These are phyloP conservation scores for Hiodon tergisus DNA, from an alignment of 2,113 vertebrate species.

Conservation along the genomic window DNA sequence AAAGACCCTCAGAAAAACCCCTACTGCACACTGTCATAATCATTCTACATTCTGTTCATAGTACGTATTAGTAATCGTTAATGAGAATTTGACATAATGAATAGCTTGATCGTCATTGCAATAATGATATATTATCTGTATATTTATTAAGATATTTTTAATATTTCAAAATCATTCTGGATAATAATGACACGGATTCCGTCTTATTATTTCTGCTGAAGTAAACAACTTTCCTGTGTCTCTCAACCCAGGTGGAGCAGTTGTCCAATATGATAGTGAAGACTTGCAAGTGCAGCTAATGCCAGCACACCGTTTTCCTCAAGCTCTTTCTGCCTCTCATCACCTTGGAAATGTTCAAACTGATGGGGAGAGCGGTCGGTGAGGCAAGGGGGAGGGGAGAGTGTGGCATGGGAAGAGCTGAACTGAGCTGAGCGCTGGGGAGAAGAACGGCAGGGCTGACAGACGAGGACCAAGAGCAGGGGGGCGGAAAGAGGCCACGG, in stretches of 20 bases:
- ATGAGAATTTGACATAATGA: too few species aligned
- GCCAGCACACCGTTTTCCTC: background rate
- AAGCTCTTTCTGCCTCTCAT: background rate
- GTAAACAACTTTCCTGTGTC: too few species aligned
- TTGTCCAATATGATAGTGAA: constrained; percentile 67
- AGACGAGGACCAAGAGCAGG: background rate
- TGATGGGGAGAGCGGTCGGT: background rate
- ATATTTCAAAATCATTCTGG: too few species aligned
- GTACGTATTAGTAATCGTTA: too few species aligned
- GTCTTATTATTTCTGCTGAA: too few species aligned
- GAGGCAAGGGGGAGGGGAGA: background rate
- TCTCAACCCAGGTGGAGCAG: constrained; percentile 47
- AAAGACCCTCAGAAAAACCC: too few species aligned
- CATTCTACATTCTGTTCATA: too few species aligned
- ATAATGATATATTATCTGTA: too few species aligned
- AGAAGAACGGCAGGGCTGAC: background rate
- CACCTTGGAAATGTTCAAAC: background rate
- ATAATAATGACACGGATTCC: too few species aligned
- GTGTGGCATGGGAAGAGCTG: background rate
- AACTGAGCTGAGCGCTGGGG: background rate
- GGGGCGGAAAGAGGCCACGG: background rate
- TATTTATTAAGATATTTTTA: too few species aligned
- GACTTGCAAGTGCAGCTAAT: constrained; percentile 67
- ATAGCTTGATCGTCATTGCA: too few species aligned
- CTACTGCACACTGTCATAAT: too few species aligned